phyloP scores from a whole-genome alignment of 2,113 vertebrate species.

The Syngnathus floridae region DNA sequence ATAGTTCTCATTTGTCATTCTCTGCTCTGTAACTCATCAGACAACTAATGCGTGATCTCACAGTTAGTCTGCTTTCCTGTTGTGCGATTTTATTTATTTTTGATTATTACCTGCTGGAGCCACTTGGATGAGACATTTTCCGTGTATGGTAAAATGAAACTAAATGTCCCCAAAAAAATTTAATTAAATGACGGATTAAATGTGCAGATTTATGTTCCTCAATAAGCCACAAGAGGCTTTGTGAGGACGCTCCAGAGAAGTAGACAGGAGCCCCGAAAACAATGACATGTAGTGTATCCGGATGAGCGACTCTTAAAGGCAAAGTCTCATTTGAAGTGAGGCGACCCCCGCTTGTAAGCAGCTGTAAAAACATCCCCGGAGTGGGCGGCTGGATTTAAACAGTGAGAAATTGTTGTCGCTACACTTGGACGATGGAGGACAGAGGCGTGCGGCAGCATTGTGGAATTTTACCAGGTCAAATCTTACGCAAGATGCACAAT shows the following conservation, averaged over 20 bases:
- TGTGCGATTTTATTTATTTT: slow-evolving; percentile 12
- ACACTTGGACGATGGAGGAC: slow-evolving; percentile 34
- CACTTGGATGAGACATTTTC: slow-evolving; percentile 16
- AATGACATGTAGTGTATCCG: slow-evolving; percentile 33
- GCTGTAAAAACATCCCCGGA: slow-evolving; percentile 61
- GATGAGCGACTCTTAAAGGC: slow-evolving; percentile 22
- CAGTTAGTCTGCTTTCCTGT: slow-evolving; percentile 21
- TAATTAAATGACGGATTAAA: neutral
- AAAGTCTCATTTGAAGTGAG: slow-evolving; percentile 39
- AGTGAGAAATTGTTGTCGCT: slow-evolving; percentile 56
- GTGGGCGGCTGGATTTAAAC: slow-evolving; percentile 56
- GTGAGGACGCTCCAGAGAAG: slow-evolving; percentile 13
- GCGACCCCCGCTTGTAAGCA: slow-evolving; percentile 55
- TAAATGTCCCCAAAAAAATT: neutral
- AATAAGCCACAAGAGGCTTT: slow-evolving; percentile 4
- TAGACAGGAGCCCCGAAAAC: slow-evolving; percentile 12
- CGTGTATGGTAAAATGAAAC: neutral
- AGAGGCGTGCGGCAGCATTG: slow-evolving; percentile 22
- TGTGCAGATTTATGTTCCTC: slow-evolving; percentile 12
- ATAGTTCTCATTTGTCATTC: slow-evolving; percentile 53
- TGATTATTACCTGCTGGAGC: slow-evolving; percentile 30
- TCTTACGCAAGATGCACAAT: slow-evolving; percentile 54
- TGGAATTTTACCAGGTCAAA: slow-evolving; percentile 63
- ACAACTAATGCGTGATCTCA: slow-evolving; percentile 48
- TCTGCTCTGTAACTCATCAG: slow-evolving; percentile 48